Evolutionary conservation across 2,797 vertebrate genomes (phyloP).

Genomic region (Enteromius trimaculatus): DNA sequence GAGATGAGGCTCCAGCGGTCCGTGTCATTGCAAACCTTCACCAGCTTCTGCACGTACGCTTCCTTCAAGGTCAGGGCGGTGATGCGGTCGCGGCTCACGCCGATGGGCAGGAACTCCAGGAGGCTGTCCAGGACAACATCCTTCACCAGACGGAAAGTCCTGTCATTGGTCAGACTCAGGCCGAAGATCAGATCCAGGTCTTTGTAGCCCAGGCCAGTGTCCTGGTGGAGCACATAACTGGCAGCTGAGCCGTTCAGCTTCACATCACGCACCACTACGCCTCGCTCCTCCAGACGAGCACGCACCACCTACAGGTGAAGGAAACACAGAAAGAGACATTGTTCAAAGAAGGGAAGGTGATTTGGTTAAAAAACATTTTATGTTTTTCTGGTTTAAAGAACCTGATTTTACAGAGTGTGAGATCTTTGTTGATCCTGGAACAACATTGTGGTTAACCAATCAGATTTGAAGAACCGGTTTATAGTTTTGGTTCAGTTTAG

Average conservation of each 20-base stretch:
- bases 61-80: constrained; percentile 91
- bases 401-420: too few species aligned
- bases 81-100: constrained; percentile 91
- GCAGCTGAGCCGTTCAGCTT: constrained; percentile 92
- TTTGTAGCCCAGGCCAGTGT: constrained; percentile 93
- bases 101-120: constrained; percentile 89
- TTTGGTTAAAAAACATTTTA: not conserved
- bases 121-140: constrained; percentile 95
- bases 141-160: constrained; percentile 89
- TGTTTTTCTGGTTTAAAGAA: not conserved
- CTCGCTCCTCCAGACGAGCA: constrained; percentile 86
- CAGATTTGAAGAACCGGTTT: too few species aligned
- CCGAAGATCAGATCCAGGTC: constrained; percentile 95
- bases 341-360: not conserved
- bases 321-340: constrained; percentile 22
- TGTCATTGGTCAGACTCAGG: constrained; percentile 84
- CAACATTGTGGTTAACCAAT: too few species aligned
- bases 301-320: constrained; percentile 83
- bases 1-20: constrained; percentile 99
- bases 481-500: too few species aligned
- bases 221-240: constrained; percentile 91
- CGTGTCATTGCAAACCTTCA: constrained; percentile 93
- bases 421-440: too few species aligned
- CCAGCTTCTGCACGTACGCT: constrained; percentile 94
- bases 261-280: constrained; percentile 84